Evolutionary conservation across 30 jellyfish, hydroid and myxozoan species (phyloP).

Genomic region (Aurelia sp.): DNA sequence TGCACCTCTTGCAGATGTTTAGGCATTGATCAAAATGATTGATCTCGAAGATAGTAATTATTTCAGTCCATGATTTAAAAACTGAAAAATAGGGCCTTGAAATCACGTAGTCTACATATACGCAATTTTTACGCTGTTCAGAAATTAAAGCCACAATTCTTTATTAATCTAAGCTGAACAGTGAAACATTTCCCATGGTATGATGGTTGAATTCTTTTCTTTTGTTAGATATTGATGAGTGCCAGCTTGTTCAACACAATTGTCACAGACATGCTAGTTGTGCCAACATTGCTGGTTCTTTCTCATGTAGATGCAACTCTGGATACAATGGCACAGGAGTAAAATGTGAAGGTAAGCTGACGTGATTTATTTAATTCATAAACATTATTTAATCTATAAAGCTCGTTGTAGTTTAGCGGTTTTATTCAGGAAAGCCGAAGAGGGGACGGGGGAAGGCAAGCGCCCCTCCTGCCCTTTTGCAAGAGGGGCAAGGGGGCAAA

Average conservation of each 20-base stretch:
- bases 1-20: no score
- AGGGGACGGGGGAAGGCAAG: no score
- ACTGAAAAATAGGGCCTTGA: no score
- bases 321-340: conserved; percentile 60
- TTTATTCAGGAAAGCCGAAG: no score
- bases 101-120: no score
- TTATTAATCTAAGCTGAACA: neutral
- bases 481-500: no score
- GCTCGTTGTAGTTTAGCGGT: neutral
- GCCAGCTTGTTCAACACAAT: conserved; percentile 5
- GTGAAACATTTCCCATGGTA: neutral
- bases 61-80: no score
- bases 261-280: conserved; percentile 60
- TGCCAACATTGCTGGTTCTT: conserved; percentile 43
- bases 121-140: no score
- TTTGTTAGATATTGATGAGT: conserved; percentile 42
- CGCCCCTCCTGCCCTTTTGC: no score
- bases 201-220: neutral
- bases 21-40: no score
- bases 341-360: conserved; percentile 1
- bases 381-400: neutral
- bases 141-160: no score
- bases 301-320: conserved; percentile 34
- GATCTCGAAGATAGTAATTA: no score
- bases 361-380: neutral